Base-by-base conservation (phyloP, 2,113 vertebrate species). In the Podocnemis expansa region DNA sequence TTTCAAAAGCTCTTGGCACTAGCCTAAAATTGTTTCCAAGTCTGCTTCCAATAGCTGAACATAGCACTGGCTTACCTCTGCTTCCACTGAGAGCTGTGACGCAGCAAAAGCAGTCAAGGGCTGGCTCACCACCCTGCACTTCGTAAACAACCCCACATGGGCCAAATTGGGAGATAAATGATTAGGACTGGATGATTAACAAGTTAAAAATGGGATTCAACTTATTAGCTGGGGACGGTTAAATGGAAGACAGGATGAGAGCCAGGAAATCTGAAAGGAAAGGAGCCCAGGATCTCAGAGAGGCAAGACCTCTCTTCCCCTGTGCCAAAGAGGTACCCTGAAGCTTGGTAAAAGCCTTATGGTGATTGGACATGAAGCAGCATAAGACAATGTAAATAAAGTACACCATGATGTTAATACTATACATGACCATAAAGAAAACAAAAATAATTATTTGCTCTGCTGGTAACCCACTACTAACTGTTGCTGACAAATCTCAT, bases 41-140 rank as follows among this genome's bases (percentile, higher is more conserved):
- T 12, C 0, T 80, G n/a, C 38, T 51, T 82, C 29, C 73, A 21
- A 47, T 76, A 21, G 51, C 31, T 80, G 76, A 0, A 1, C 41
- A 58, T 34, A 19, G 1, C 27, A 43, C 4, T 3, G 47, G 22
- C 34, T 1, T 0, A 38, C 22, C 5, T 38, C 45, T 19, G 55
- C 79, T 56, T 49, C 80, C 16, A 43, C 43, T 78, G 75, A 25
- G 22, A 67, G 25, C 2, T 10, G 1, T 2, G 49, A 49, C 47
- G n/a, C 16, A 19, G 34, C n/a, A 34, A 67, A 34, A n/a, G 60
- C n/a, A n/a, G 60, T 67, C 16, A n/a, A 67, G 34, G 34, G 34
- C 34, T 10, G 60, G 16, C 34, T 67, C 60, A 67, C 34, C 60
- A 67, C 60, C n/a, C 29, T 31, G 58, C 13, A 60, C 31, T 60